A percentile compares a stretch with the other conserved stretches of the same genome.
Evolutionary conservation across 2,113 vertebrate genomes (phyloP).

Genomic region (Ptychochromis oligacanthus): DNA sequence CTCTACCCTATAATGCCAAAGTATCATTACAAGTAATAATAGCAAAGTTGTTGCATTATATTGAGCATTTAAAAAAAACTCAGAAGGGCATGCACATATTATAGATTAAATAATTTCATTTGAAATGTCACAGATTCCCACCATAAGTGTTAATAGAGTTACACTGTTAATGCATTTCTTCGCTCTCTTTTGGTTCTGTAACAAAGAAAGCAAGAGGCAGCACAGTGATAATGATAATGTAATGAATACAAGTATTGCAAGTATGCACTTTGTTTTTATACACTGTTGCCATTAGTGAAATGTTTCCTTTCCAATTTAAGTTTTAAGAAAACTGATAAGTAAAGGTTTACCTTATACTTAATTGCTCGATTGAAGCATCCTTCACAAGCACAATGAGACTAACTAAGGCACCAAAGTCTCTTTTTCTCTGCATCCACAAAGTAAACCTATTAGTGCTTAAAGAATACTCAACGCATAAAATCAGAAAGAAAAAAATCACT

Average conservation of each 20-base stretch:
- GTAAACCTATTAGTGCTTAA: conserved; percentile 42
- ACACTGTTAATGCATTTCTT: conserved; percentile 69
- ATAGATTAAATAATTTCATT: conserved; percentile 82
- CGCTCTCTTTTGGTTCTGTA: conserved; percentile 19
- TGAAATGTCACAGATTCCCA: conserved; percentile 83
- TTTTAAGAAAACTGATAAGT: conserved; percentile 23
- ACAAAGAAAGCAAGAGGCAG: conserved; percentile 52
- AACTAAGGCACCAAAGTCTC: conserved; percentile 37
- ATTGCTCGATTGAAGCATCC: conserved; percentile 38
- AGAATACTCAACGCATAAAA: conserved; percentile 28
- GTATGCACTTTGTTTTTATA: background rate
- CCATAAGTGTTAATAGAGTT: conserved; percentile 77
- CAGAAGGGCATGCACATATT: conserved; percentile 74
- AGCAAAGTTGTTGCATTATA: conserved; percentile 78
- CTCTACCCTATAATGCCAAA: conserved; percentile 77
- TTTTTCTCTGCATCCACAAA: conserved; percentile 31
- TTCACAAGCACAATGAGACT: conserved; percentile 31
- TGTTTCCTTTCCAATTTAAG: conserved; percentile 34
- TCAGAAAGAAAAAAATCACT: conserved; percentile 21
- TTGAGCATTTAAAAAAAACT: conserved; percentile 73
- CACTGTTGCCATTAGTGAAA: conserved; percentile 34
- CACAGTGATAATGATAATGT: conserved; percentile 36
- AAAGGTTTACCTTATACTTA: conserved; percentile 46
- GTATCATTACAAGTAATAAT: conserved; percentile 84
- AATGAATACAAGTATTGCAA: conserved; percentile 13